Base-by-base conservation (phyloP, 2,888 invertebrate genomes). In the Luperina testacea region DNA sequence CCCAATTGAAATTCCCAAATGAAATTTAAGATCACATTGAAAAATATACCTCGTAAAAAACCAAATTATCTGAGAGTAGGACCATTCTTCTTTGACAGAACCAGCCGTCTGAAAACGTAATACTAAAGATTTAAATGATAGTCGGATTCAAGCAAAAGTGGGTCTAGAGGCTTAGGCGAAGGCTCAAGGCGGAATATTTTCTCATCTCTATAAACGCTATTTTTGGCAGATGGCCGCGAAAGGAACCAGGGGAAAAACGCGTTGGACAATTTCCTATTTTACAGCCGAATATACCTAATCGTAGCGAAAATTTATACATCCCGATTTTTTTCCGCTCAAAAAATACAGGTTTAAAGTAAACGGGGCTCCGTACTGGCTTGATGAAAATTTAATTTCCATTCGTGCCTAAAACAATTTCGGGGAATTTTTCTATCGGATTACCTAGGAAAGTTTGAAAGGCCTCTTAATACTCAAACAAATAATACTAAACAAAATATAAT, bases 201-300 rank as follows among this genome's bases (percentile, higher is more conserved):
- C 80, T 73, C 87, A 78, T 85, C 82, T 79, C 80, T 83, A 81
- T 87, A 88, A 88, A 84, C 75, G 78, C 51, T 78, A 53, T 87
- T 88, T 88, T 88, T 79, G 74, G 87, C 84, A 88, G 88, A 88
- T 85, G 87, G 77, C 53, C 65, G 81, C 76, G n/a, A 76, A 79
- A 86, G 67, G 67, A 67, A 38, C 45, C 57, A 24, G 17, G 70
- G 78, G 57, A 68, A 72, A 86, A 64, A 51, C 53, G 74, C 61
- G 13, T 82, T n/a, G 65, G 63, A 42, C 51, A 65, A 82, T 82
- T 86, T 74, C 57, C 24, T 84, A 72, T 82, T 85, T 83, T 86
- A 75, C 64, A 72, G 3, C 72, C 20, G 11, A 74, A 77, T 83
- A 57, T 78, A n/a, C n/a, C n/a, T n/a, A 72, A 78, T 71, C 38